Evolutionary conservation across 2,888 invertebrate species (phyloP), one percentile per base, ranked within the genome.

Genomic region (Lapara coniferarum): DNA sequence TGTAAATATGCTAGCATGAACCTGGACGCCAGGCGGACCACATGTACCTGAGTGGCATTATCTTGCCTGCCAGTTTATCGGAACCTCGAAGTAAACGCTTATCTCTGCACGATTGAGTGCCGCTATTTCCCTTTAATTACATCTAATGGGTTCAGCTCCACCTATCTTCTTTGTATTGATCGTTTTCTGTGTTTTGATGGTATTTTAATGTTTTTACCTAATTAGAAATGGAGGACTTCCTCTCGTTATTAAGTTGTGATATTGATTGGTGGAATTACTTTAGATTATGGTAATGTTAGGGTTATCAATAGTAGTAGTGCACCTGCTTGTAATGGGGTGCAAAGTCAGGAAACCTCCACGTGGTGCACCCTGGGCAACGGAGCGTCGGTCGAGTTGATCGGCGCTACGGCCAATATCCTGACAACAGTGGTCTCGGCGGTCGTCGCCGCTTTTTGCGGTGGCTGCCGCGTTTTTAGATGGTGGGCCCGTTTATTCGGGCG

Each of bases 1-100:
- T 92, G 90, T 88, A 89, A 85, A 82, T 92, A 90, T 57, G 25
- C 25, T 57, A 53, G 16, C 19, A 49, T 14, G 49, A 59, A 16
- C 13, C 49, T 46, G 63, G 63, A 63, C 46, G 46, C 30, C 37
- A 46, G 37, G 37, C 12, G 25, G 63, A 49, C 6, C 49, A 7
- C 46, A 46, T 49, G 63, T 63, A 49, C 19, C 16, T 46, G 63
- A 63, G 63, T 63, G 63, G 63, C 49, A 49, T 63, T 63, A 63
- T 63, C 63, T 63, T 5, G 13, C 7, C 63, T 63, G 63, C 44
- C 44, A 44, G 46, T n/a, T 59, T 59, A 46, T 59, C 59, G 59
- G 46, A 59, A 16, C 16, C 44, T 51, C 51, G 51, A 10, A 53
- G 53, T 53, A 16, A 63, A 46, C 16, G 19, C 49, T 63, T 63